Conservation (phyloP, 1,140 invertebrate genomes). For the Steinernema feltiae region DNA sequence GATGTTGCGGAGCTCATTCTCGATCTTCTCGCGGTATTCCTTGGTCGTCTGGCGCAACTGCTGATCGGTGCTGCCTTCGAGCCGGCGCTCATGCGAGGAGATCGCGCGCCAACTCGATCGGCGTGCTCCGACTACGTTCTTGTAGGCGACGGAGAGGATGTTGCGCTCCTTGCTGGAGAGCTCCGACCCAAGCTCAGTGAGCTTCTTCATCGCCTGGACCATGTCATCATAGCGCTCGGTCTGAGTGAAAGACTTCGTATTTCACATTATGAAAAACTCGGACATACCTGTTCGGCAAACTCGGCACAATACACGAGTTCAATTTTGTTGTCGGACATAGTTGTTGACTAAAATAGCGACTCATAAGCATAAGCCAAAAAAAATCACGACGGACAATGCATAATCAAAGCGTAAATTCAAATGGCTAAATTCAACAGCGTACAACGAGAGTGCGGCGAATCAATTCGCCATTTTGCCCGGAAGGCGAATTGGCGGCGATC, state of each 20-base stretch:
- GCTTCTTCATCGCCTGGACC: slow-evolving; percentile 59
- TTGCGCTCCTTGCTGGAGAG: slow-evolving; percentile 80
- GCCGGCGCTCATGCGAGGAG: slow-evolving; percentile 84
- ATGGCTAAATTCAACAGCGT: no score
- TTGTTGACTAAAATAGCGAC: background rate
- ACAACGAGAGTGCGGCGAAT: background rate
- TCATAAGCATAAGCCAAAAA: no score
- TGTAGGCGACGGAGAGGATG: slow-evolving; percentile 93
- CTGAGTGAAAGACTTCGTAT: slow-evolving; percentile 10
- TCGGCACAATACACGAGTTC: slow-evolving; percentile 95
- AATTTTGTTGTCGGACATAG: slow-evolving; percentile 72
- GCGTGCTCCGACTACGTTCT: slow-evolving; percentile 94
- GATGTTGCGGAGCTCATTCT: slow-evolving; percentile 89
- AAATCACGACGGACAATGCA: no score
- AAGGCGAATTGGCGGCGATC: background rate
- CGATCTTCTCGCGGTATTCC: slow-evolving; percentile 77
- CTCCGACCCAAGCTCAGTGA: slow-evolving; percentile 46
- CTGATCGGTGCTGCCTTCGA: slow-evolving; percentile 74
- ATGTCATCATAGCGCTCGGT: slow-evolving; percentile 86
- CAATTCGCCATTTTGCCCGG: background rate
- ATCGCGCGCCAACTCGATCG: slow-evolving; percentile 95
- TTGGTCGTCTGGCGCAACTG: slow-evolving; percentile 96
- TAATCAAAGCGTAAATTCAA: no score
- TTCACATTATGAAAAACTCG: background rate
- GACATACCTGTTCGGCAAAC: slow-evolving; percentile 76